Percentiles rank a stretch among this genome's conserved stretches.
Evolutionary conservation across 2,113 vertebrate species (phyloP).

Genomic region (Rhineura floridana): DNA sequence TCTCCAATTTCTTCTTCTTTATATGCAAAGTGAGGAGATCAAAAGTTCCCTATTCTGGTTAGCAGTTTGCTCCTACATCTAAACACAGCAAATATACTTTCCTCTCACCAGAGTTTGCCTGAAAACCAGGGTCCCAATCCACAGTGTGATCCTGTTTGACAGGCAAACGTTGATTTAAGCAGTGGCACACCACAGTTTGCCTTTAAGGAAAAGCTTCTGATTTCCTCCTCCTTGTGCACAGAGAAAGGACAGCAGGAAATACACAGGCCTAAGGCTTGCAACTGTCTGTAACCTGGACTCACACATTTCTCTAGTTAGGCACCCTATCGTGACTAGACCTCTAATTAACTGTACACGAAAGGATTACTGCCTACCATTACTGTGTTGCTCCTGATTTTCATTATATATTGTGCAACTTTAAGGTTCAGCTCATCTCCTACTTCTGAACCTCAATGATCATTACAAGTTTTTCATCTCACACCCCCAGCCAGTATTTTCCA

Average conservation of each 20-base stretch:
- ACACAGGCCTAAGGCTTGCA: neutral
- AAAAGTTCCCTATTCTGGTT: neutral
- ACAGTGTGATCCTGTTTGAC: neutral
- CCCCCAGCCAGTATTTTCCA: rapidly evolving
- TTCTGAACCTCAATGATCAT: neutral
- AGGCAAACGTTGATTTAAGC: neutral
- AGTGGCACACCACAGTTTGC: neutral
- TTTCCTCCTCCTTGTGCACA: neutral
- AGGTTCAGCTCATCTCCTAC: neutral
- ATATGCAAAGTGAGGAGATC: neutral
- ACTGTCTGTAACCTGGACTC: neutral
- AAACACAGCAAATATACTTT: neutral
- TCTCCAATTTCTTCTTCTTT: neutral
- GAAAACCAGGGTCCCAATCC: neutral
- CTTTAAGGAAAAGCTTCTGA: neutral
- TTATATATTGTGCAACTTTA: neutral
- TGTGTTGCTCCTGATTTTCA: neutral
- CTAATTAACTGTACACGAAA: neutral
- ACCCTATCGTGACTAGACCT: neutral
- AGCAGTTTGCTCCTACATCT: too few species aligned
- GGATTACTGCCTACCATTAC: neutral
- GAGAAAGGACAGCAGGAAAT: neutral
- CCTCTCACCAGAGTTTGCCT: neutral
- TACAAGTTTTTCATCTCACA: slow-evolving; percentile 19
- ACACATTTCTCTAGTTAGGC: neutral